Evolutionary conservation across 2,113 vertebrate species (phyloP), one percentile per base, ranked within the genome.

Genomic region (Zootoca vivipara): DNA sequence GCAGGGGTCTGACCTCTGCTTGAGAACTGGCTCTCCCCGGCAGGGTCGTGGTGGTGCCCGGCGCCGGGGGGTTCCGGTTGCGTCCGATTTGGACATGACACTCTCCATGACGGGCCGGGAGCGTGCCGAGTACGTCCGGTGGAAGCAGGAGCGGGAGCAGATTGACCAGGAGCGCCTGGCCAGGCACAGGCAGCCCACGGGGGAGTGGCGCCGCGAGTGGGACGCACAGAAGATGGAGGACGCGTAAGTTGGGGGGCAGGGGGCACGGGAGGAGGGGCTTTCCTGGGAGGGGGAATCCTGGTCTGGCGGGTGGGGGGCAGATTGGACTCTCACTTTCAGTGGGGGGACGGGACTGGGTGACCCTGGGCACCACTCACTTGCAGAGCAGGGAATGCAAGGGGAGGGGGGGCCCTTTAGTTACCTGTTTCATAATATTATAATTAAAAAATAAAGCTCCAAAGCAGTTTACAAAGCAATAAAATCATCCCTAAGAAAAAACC

Each of bases 21-120:
- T 52, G 28, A 52, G 52, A n/a, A 7, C 33, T 24, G 0, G 24
- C 9, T 12, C 30, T 30, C 12, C 20, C 56, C 1, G 1, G 85
- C 96, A 96, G 96, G 96, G 1, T 90, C 89, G 7, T 69, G 94
- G 70, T 70, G 92, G 0, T 73, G 83, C 84, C 82, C 33, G 1
- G 83, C 65, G 67, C 62, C 4, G 18, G 0, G 85, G 88, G 1
- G 4, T 9, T 1, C 24, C 75, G 9, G 75, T 28, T 28, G 28
- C 3, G 3, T 7, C 46, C 0, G 0, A 95, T 0, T 10, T 97
- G 70, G 98, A 99, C 94, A 98, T 99, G 98, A 98, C 98, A 0
- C 95, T 99, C 87, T 99, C 98, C 9, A 99, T 99, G 98, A 99
- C 98, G 0, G 98, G 98, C 22, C 96, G 98, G 30, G 98, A 99